phyloP scores from a whole-genome alignment of 2,797 vertebrate genomes.

The Myoxocephalus aenaeus region DNA sequence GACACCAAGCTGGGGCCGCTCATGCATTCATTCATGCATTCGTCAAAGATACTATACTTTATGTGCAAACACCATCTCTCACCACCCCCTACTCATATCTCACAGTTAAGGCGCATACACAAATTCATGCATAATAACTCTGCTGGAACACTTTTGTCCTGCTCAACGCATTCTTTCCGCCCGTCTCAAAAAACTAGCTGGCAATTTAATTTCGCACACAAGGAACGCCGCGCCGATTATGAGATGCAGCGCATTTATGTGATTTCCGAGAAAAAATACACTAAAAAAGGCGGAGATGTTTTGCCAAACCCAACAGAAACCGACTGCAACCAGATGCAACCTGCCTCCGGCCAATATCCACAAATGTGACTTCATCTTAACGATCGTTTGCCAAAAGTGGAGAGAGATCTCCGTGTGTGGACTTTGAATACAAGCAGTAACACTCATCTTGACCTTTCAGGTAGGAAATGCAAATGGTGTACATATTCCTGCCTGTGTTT shows the following conservation, averaged over 20 bases:
- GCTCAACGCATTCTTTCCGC: constrained; percentile 24
- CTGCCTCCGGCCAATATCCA: constrained; percentile 6
- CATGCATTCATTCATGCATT: constrained; percentile 74
- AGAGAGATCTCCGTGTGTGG: background rate
- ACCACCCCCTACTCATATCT: constrained; percentile 12
- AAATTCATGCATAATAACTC: constrained; percentile 37
- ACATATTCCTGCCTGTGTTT: constrained; percentile 13
- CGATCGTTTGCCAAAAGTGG: constrained; percentile 29
- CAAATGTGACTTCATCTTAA: constrained; percentile 16
- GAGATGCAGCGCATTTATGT: constrained; percentile 13
- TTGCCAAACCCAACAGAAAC: constrained; percentile 20
- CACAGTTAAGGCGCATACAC: constrained; percentile 32
- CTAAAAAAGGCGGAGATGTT: background rate
- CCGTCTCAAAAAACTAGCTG: background rate
- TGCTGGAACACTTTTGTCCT: constrained; percentile 14
- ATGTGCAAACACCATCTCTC: constrained; percentile 50
- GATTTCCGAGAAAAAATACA: constrained; percentile 17
- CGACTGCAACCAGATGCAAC: constrained; percentile 52
- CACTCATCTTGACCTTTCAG: constrained; percentile 61
- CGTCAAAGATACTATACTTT: constrained; percentile 53
- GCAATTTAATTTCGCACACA: constrained; percentile 39
- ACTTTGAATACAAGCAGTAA: constrained; percentile 25
- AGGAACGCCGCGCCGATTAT: constrained; percentile 34
- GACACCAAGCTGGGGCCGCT: constrained; percentile 38
- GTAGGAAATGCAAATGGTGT: constrained; percentile 49